Evolutionary conservation across 2,888 invertebrate genomes (phyloP), one percentile per base, ranked within the genome.

Genomic region (Amphimallon solstitiale): DNA sequence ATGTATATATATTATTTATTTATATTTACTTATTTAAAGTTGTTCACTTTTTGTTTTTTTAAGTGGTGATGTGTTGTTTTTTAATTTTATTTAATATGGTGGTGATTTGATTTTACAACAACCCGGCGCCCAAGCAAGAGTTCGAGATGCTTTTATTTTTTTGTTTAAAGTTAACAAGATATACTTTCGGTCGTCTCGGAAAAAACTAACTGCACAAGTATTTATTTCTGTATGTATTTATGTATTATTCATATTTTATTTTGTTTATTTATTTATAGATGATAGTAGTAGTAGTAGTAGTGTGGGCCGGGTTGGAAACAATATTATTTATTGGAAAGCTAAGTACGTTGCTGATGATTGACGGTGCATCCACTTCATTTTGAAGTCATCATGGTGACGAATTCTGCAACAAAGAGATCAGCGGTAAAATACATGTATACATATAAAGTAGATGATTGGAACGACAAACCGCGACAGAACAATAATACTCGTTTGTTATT

Each of bases 321-420:
- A 54, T 54, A 54, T 29, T 7, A 29, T 29, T 29, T 29, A 29
- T 81, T 80, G 79, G 80, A 82, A 82, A 82, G 82, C 81, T 85
- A 71, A 69, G 52, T 63, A 59, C 64, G 61, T 37, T 48, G 48
- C 37, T 56, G 19, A 37, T 23, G 40, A 46, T n/a, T 46, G 48
- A 61, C 84, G 86, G 84, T 84, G 85, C 80, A 88, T 87, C 88
- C 89, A 87, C 89, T 90, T 95, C 94, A 95, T 93, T 95, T 95
- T 90, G 95, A 95, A 90, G 95, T 95, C 95, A 95, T 95, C 95
- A 95, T 95, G 90, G 95, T 95, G 90, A 95, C 95, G 90, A 95
- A 95, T 90, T 95, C 95, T 95, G 91, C 35, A 92, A 91, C 82
- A 84, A 83, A 81, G 80, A 79, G 77, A 74, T n/a, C n/a, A n/a